Base-by-base conservation (phyloP, 2,113 vertebrate species). In the Pomatorhinus ruficollis region DNA sequence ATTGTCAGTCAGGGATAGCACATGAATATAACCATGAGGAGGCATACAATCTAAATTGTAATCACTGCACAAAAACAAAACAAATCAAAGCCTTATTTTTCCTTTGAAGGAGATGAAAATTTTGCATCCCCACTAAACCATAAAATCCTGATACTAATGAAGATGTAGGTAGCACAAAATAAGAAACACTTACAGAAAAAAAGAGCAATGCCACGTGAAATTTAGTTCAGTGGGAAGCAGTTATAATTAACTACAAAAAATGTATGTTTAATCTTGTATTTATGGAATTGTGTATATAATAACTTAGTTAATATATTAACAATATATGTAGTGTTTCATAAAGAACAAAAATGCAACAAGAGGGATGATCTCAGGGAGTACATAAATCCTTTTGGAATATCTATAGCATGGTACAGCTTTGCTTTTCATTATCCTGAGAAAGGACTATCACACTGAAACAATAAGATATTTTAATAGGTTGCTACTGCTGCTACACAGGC, bases 21-120 rank as follows among this genome's bases (percentile, higher is more conserved):
- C 98, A 12, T 99, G 99, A 95, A 99, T 99, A 78, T 99, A 99
- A 57, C 99, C 99, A 6, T 99, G 99, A 59, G 99, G 98, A 37
- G 99, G 99, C 66, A 99, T 99, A 93, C 99, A 99, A 83, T 98
- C 98, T 95, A 99, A 97, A 85, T 99, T 98, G 93, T 98, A 99
- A 96, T 99, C 99, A 84, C 99, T 99, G 95, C 23, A 76, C 28
- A 89, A 87, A 94, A 90, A 35, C 5, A 83, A 87, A 87, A 84
- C 17, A 91, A 78, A 86, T 22, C 15, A 89, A 10, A 68, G 27
- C 76, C 31, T 85, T n/a, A 80, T 76, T 71, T 72, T 87, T 59
- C 23, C 42, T 84, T 69, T 84, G 75, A 75, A 65, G 23, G 11
- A 87, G 33, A 78, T 61, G 28, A 39, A 84, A 87, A 78, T 52